Evolutionary conservation across 2,113 vertebrate genomes (phyloP).

Genomic region (Redunca redunca): DNA sequence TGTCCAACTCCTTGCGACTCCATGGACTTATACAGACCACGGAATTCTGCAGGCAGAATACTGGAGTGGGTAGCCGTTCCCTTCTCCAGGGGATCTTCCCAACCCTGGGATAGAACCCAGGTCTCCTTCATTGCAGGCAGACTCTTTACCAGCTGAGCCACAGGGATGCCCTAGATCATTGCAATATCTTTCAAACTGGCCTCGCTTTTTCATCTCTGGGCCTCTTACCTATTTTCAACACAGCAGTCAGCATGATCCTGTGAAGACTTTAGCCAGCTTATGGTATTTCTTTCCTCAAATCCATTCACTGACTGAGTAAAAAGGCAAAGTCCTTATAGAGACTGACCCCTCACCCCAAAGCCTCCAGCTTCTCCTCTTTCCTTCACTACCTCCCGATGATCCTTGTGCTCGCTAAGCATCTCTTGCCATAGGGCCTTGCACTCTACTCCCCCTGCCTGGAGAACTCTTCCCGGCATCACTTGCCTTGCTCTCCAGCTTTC

Average conservation of each 20-base stretch:
- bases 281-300: not conserved
- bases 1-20: not conserved
- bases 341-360: not conserved
- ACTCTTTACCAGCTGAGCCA: not conserved
- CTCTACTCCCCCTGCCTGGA: not conserved
- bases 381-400: not conserved
- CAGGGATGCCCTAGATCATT: not conserved
- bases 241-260: not conserved
- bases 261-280: not conserved
- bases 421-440: not conserved
- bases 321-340: not conserved
- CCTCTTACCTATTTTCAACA: not conserved
- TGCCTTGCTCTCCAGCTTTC: not conserved
- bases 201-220: not conserved
- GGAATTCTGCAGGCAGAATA: not conserved
- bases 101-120: not conserved
- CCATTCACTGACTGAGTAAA: not conserved
- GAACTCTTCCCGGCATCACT: not conserved
- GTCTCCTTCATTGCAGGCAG: not conserved
- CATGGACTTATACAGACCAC: not conserved
- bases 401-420: not conserved
- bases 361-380: not conserved
- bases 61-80: not conserved
- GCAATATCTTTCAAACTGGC: not conserved
- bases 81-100: not conserved